Evolutionary conservation across 2,113 vertebrate genomes (phyloP).

Genomic region (Rhadina sibilatrix): DNA sequence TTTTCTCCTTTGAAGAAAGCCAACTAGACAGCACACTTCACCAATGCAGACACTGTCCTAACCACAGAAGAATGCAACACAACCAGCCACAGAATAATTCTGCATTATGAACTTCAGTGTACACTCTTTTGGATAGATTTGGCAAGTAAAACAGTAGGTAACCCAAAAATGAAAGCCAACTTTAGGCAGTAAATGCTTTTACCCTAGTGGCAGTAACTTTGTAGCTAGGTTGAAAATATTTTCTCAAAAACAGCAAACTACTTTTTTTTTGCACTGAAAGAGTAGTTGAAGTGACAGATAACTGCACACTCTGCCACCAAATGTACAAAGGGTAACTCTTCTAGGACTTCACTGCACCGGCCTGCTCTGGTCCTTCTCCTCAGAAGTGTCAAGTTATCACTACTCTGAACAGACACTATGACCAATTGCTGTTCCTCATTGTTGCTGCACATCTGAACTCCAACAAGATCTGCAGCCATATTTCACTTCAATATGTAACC

Average conservation of each 20-base stretch:
- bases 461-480: not conserved
- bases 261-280: not conserved
- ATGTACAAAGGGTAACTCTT: not conserved
- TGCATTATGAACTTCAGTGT: rapidly evolving
- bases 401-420: not conserved
- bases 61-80: rapidly evolving
- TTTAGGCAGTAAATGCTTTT: not conserved
- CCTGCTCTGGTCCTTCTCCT: not conserved
- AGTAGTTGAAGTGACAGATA: not conserved
- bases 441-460: not conserved
- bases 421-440: not conserved
- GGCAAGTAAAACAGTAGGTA: not conserved
- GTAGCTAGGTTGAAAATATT: not conserved
- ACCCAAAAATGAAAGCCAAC: not conserved
- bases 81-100: not conserved
- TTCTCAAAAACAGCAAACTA: not conserved
- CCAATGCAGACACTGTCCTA: not conserved
- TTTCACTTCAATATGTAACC: not conserved
- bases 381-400: not conserved
- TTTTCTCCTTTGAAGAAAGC: not conserved
- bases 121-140: not conserved
- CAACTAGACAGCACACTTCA: not conserved
- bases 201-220: not conserved
- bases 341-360: not conserved
- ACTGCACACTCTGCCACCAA: not conserved